phyloP scores from a whole-genome alignment of 2,797 vertebrate genomes.

The Chiroxiphia lanceolata region DNA sequence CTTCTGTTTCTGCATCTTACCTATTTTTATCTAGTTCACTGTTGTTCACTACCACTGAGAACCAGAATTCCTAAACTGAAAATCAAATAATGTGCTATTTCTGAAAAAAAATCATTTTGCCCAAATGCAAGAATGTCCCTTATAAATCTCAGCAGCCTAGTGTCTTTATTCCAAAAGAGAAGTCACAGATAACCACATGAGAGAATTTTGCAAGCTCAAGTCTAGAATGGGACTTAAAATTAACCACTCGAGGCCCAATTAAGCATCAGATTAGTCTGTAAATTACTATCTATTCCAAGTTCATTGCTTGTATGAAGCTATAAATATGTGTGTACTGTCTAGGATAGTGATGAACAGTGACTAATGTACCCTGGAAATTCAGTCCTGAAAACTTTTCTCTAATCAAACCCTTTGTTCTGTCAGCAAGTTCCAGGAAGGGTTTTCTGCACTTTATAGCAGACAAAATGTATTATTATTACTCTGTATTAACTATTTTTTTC shows the following conservation, averaged over 20 bases:
- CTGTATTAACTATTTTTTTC: not conserved
- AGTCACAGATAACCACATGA: rapidly evolving
- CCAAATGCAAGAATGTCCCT: not conserved
- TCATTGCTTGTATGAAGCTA: not conserved
- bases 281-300: not conserved
- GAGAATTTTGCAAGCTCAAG: not conserved
- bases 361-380: not conserved
- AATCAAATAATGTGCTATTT: not conserved
- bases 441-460: not conserved
- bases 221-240: not conserved
- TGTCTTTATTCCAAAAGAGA: not conserved
- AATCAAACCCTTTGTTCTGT: not conserved
- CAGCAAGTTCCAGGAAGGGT: not conserved
- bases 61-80: not conserved
- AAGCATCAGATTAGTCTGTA: not conserved
- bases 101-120: not conserved
- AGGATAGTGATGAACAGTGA: not conserved
- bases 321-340: not conserved
- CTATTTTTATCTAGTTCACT: not conserved
- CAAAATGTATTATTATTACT: not conserved
- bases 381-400: not conserved
- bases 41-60: not conserved
- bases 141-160: not conserved
- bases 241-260: not conserved
- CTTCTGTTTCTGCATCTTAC: not conserved